phyloP scores from a whole-genome alignment of 2,888 invertebrate species.

The Synergus gifuensis region DNA sequence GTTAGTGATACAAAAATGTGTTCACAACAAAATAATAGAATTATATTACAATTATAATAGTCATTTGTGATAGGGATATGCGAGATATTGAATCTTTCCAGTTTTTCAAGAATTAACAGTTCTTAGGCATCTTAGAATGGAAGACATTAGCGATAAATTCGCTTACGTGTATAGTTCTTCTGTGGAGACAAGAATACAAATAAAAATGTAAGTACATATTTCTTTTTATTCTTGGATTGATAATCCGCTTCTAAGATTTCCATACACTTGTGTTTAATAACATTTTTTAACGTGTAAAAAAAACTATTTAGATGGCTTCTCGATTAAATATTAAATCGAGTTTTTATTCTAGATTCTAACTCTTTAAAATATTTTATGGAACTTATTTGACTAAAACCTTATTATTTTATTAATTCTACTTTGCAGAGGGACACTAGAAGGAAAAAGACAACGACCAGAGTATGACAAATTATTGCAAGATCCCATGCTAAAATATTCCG shows the following conservation, averaged over 20 bases:
- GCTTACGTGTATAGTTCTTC: constrained; percentile 95
- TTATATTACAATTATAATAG: background rate
- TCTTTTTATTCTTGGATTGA: constrained; percentile 36
- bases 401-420: constrained; percentile 48
- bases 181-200: constrained; percentile 90
- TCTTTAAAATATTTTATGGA: background rate
- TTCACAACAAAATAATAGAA: background rate
- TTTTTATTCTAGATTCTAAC: background rate
- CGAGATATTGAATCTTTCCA: background rate
- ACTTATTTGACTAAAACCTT: background rate
- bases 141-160: constrained; percentile 88
- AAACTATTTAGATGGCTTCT: background rate
- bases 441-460: constrained; percentile 90
- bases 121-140: constrained; percentile 78
- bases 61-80: background rate
- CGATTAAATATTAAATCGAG: background rate
- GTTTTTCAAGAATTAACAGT: background rate
- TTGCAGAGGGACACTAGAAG: constrained; percentile 94
- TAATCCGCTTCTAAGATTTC: constrained; percentile 24
- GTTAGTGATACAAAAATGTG: background rate
- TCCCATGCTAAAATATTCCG: constrained; percentile 94
- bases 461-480: constrained; percentile 92
- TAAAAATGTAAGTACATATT: constrained; percentile 91
- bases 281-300: background rate
- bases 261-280: background rate